Conservation (phyloP, 1,140 invertebrate genomes). For the Homalodisca vitripennis region DNA sequence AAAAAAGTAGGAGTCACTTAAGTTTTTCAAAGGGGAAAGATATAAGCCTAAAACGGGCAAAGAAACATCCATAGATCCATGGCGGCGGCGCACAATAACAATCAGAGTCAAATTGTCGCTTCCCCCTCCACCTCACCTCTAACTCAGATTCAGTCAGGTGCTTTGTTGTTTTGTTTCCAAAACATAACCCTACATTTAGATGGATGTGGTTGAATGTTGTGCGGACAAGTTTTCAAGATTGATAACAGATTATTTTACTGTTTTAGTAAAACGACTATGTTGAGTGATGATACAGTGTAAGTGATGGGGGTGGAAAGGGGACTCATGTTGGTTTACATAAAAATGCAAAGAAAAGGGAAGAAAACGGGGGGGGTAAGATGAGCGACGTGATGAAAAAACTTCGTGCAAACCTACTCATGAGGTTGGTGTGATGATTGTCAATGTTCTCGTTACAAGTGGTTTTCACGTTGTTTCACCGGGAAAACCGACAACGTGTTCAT, state of each 20-base stretch:
- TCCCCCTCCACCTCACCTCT: not conserved
- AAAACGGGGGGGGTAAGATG: not conserved
- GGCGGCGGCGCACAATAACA: not conserved
- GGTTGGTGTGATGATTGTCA: not conserved
- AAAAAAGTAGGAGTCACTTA: not conserved
- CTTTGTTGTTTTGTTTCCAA: not conserved
- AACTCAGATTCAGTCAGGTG: not conserved
- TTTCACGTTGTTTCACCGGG: not conserved
- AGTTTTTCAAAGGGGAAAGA: not conserved
- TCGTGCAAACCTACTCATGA: not conserved
- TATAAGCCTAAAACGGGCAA: not conserved
- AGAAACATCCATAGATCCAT: not conserved
- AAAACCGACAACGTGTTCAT: not conserved
- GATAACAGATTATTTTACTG: not conserved
- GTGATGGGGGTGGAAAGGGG: not conserved
- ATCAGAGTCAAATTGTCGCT: not conserved
- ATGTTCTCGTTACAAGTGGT: not conserved
- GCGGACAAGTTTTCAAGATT: not conserved
- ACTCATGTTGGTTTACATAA: not conserved
- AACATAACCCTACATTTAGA: not conserved
- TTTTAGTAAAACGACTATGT: not conserved
- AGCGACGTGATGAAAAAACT: not conserved
- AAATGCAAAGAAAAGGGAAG: not conserved
- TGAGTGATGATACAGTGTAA: not conserved
- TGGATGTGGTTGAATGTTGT: not conserved